Evolutionary conservation across 2,113 vertebrate genomes (phyloP).

Genomic region (Hylia prasina): DNA sequence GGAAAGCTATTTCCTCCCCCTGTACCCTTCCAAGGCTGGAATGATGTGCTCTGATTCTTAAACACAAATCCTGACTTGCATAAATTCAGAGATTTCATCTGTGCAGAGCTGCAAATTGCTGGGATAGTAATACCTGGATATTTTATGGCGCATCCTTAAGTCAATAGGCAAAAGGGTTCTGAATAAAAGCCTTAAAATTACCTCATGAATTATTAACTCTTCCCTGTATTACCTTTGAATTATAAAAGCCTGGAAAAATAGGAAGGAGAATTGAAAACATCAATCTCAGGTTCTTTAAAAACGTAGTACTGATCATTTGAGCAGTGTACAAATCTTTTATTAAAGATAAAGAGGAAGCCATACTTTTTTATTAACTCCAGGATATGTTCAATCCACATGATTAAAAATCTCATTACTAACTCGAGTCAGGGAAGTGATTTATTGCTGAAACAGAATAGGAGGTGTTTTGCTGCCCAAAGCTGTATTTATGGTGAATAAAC

Average conservation of each 20-base stretch:
- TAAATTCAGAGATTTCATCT: conserved; percentile 57
- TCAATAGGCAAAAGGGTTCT: conserved; percentile 74
- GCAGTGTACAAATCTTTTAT: conserved; percentile 79
- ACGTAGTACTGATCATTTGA: conserved; percentile 70
- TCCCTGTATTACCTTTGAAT: conserved; percentile 72
- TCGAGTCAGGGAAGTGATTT: conserved; percentile 66
- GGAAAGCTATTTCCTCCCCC: conserved; percentile 46
- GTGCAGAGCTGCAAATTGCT: conserved; percentile 35
- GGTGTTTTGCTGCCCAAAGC: conserved; percentile 56
- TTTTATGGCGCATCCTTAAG: conserved; percentile 73
- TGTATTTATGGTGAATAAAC: conserved; percentile 47
- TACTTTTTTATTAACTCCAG: conserved; percentile 74
- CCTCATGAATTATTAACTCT: conserved; percentile 78
- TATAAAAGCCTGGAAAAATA: conserved; percentile 70
- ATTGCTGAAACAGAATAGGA: conserved; percentile 62
- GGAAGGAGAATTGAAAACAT: conserved; percentile 72
- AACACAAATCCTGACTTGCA: conserved; percentile 39
- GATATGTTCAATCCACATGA: conserved; percentile 71
- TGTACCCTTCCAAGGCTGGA: conserved; percentile 7
- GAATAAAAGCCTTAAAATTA: conserved; percentile 77
- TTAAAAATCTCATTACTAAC: conserved; percentile 78
- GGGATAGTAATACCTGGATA: conserved; percentile 65
- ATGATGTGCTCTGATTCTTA: conserved; percentile 40
- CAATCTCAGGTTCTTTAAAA: conserved; percentile 71
- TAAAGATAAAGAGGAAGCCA: conserved; percentile 75